phyloP scores from a whole-genome alignment of 2,797 vertebrate genomes.

The Micromesistius poutassou region DNA sequence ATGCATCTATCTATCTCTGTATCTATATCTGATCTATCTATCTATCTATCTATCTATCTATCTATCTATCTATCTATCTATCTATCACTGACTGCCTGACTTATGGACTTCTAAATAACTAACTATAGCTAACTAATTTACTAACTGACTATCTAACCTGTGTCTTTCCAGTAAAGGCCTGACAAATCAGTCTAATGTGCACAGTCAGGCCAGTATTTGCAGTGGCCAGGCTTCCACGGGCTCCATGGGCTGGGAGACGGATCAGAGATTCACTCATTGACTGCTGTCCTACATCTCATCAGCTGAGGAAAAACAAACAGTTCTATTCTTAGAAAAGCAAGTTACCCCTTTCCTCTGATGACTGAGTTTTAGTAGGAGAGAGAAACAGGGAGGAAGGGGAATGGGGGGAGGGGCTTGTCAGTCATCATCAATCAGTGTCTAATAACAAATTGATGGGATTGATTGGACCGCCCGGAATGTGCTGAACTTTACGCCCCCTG shows the following conservation, averaged over 20 bases:
- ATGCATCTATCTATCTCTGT: background rate
- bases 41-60: background rate
- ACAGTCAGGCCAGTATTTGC: background rate
- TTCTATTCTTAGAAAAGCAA: background rate
- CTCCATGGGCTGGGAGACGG: background rate
- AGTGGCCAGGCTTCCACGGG: background rate
- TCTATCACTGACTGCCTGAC: background rate
- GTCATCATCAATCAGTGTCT: slow-evolving; percentile 1
- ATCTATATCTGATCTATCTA: too few species aligned
- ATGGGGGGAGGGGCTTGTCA: slow-evolving; percentile 1
- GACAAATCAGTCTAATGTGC: background rate
- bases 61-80: background rate
- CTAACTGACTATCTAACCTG: background rate
- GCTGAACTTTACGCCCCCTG: background rate
- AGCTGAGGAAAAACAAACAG: background rate
- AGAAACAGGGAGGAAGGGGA: background rate
- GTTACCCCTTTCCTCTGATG: background rate
- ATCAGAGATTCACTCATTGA: background rate
- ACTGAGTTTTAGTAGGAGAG: background rate
- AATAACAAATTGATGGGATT: slow-evolving; percentile 25
- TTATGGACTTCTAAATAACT: background rate
- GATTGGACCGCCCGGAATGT: slow-evolving; percentile 2
- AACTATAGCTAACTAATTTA: background rate
- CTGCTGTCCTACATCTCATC: background rate
- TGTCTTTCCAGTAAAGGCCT: background rate